Evolutionary conservation across 1,140 invertebrate species (phyloP).

Genomic region (Drosophila virilis): DNA sequence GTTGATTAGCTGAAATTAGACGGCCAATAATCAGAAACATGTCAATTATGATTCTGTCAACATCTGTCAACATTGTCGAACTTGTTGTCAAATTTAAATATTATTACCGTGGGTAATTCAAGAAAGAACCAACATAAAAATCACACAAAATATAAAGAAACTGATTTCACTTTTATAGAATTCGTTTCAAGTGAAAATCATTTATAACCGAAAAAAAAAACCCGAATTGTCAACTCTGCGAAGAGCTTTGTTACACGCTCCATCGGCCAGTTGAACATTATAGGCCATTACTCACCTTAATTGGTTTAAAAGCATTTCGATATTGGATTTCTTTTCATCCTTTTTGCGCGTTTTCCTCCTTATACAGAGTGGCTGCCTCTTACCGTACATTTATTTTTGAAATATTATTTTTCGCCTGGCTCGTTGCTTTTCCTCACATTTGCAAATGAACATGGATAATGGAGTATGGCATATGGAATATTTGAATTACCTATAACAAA

Average conservation of each 20-base stretch:
- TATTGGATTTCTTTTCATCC: conserved; percentile 42
- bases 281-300: conserved; percentile 43
- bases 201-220: conserved; percentile 1
- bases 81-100: background rate
- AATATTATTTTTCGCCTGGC: conserved; percentile 55
- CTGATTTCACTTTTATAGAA: background rate
- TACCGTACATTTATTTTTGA: conserved; percentile 64
- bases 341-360: conserved; percentile 65
- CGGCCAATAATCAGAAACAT: conserved; percentile 8
- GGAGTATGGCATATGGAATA: conserved; percentile 2
- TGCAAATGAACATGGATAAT: conserved; percentile 4
- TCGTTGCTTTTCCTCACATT: conserved; percentile 27
- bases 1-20: conserved; percentile 32
- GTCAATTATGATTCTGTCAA: conserved; percentile 8
- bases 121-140: background rate
- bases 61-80: background rate
- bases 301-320: conserved; percentile 54
- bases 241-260: conserved; percentile 1
- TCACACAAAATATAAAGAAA: background rate
- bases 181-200: background rate
- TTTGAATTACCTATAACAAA: conserved; percentile 19
- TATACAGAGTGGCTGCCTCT: conserved; percentile 54
- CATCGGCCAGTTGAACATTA: background rate
- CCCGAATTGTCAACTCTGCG: background rate
- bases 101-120: background rate